These are phyloP conservation scores for Lordiphosa stackelbergi DNA, from an alignment of 1,140 invertebrate genomes.

Conservation along the genomic window DNA sequence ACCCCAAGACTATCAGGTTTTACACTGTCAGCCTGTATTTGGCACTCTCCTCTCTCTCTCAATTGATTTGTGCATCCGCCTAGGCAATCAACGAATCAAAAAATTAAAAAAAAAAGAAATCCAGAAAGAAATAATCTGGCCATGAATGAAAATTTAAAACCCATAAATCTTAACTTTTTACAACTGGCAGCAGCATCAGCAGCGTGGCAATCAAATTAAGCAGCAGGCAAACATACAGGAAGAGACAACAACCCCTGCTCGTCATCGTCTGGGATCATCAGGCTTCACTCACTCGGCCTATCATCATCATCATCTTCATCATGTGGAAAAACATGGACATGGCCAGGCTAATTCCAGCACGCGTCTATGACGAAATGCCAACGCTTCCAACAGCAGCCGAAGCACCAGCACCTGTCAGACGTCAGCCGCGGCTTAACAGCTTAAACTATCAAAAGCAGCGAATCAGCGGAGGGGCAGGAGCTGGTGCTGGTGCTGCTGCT, in stretches of 20 bases:
- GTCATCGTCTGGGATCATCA: not conserved
- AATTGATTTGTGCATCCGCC: too few relatives aligned
- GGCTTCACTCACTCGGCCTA: not conserved
- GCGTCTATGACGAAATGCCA: constrained; percentile 12
- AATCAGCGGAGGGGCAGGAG: not conserved
- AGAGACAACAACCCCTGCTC: not conserved
- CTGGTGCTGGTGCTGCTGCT: not conserved
- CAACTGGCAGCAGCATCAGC: not conserved
- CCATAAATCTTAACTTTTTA: constrained; percentile 13
- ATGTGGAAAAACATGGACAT: not conserved
- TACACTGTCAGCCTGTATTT: too few relatives aligned
- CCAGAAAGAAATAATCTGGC: not conserved
- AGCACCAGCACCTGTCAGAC: constrained; percentile 8
- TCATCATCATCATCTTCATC: too few relatives aligned
- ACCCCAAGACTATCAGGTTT: too few relatives aligned
- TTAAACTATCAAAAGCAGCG: constrained; percentile 5
- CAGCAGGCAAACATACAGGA: constrained; percentile 5
- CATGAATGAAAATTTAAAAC: constrained; percentile 15
- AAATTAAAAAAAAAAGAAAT: not conserved
- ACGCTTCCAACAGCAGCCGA: too few relatives aligned
- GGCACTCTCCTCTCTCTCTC: too few relatives aligned
- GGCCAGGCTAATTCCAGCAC: constrained; percentile 3
- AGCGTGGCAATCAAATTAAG: constrained; percentile 7
- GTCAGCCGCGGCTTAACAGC: constrained; percentile 7
- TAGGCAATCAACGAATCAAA: constrained; percentile 8